Evolutionary conservation across 2,888 invertebrate species (phyloP).

Genomic region (Sphecodes monilicornis): DNA sequence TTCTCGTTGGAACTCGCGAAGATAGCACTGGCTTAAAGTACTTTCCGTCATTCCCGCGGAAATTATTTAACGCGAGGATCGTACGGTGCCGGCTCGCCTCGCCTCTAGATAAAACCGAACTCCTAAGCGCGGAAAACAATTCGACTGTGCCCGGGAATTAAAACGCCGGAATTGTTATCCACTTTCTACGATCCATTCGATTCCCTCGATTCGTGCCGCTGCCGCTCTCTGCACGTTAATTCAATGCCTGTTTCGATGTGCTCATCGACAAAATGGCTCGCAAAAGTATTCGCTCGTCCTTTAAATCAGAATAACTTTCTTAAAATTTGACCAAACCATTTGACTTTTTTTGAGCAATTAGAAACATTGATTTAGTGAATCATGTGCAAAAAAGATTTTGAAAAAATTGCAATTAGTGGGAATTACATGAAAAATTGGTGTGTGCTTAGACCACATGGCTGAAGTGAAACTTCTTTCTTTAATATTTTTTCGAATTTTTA

Average conservation of each 20-base stretch:
- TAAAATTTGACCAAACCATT: too few species aligned
- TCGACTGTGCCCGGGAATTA: constrained; percentile 18
- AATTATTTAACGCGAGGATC: constrained; percentile 67
- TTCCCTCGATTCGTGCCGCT: constrained; percentile 1
- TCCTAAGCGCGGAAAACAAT: constrained; percentile 9
- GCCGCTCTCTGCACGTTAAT: neutral
- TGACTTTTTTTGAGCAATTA: too few species aligned
- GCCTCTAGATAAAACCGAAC: constrained; percentile 22
- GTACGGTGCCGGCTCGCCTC: neutral
- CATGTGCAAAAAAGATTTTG: too few species aligned
- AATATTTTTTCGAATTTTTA: too few species aligned
- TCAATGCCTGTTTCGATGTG: neutral
- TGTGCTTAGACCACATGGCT: too few species aligned
- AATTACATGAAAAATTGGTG: too few species aligned
- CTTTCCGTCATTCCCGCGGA: constrained; percentile 57
- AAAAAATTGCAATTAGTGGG: too few species aligned
- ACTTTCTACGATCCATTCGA: constrained; percentile 36
- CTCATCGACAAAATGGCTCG: neutral
- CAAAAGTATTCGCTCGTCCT: too few species aligned
- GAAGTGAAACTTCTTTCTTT: too few species aligned
- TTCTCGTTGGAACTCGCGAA: constrained; percentile 66
- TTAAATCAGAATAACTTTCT: too few species aligned
- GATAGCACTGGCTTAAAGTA: constrained; percentile 70
- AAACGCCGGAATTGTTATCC: constrained; percentile 30
- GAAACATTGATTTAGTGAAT: too few species aligned